Conservation (phyloP, 2,113 vertebrate species). For the Ivindomyrus marchei region DNA sequence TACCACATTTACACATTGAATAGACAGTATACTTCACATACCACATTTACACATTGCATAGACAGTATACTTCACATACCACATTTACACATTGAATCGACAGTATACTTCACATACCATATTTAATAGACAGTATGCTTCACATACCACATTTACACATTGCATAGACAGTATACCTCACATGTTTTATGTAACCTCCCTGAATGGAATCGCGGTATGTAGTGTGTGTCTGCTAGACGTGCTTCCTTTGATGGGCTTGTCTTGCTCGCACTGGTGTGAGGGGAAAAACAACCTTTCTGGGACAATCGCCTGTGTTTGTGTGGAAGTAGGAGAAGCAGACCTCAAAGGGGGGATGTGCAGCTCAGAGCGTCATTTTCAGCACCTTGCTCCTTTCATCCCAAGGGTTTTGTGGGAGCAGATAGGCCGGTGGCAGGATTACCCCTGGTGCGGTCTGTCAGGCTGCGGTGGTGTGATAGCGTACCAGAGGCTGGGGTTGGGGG, state of each 20-base stretch:
- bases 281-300: neutral
- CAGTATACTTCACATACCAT: neutral
- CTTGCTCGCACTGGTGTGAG: neutral
- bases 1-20: too few species aligned
- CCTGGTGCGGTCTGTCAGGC: neutral
- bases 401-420: constrained; percentile 8
- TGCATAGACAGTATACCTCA: neutral
- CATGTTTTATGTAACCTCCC: neutral
- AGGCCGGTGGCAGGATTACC: constrained; percentile 4
- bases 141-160: neutral
- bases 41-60: neutral
- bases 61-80: neutral
- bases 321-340: neutral
- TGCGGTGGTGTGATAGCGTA: constrained; percentile 12
- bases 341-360: neutral
- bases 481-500: neutral
- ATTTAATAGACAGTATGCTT: neutral
- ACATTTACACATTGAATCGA: neutral
- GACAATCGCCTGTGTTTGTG: neutral
- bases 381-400: neutral
- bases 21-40: too few species aligned
- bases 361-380: constrained; percentile 2
- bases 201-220: neutral
- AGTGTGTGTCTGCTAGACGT: neutral
- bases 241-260: neutral